phyloP scores from a whole-genome alignment of 2,113 vertebrate genomes.

The Mormyrus lacerda region DNA sequence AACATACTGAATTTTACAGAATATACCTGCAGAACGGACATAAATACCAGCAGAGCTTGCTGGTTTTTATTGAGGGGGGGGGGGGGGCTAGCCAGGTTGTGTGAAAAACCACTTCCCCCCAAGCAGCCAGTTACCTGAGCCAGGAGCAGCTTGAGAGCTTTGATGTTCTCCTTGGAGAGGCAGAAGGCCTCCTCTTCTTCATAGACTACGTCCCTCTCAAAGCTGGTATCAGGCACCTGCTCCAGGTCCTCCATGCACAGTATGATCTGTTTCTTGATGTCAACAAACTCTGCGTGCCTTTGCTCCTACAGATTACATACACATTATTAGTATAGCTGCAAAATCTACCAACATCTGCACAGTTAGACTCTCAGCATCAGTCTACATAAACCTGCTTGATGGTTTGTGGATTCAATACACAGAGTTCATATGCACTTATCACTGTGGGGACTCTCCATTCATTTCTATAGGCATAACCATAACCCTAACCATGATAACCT shows the following conservation, averaged over 20 bases:
- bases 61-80: not conserved
- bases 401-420: not conserved
- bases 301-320: constrained; percentile 52
- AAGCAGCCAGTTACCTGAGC: constrained; percentile 56
- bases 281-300: constrained; percentile 69
- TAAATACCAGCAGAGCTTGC: too few species aligned
- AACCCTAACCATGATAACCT: not conserved
- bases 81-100: not conserved
- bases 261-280: constrained; percentile 66
- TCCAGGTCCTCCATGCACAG: constrained; percentile 81
- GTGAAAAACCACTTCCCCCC: not conserved
- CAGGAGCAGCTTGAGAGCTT: constrained; percentile 67
- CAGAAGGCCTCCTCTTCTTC: constrained; percentile 81
- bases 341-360: not conserved
- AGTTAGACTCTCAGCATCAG: not conserved
- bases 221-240: constrained; percentile 73
- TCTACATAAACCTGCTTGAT: not conserved
- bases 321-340: not conserved
- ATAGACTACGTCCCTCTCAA: constrained; percentile 77
- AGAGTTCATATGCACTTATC: not conserved
- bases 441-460: not conserved
- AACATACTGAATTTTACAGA: too few species aligned
- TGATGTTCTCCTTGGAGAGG: constrained; percentile 75
- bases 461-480: not conserved
- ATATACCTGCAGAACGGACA: too few species aligned